Evolutionary conservation across 1,140 invertebrate genomes (phyloP).

Genomic region (Sitobion miscanthi): DNA sequence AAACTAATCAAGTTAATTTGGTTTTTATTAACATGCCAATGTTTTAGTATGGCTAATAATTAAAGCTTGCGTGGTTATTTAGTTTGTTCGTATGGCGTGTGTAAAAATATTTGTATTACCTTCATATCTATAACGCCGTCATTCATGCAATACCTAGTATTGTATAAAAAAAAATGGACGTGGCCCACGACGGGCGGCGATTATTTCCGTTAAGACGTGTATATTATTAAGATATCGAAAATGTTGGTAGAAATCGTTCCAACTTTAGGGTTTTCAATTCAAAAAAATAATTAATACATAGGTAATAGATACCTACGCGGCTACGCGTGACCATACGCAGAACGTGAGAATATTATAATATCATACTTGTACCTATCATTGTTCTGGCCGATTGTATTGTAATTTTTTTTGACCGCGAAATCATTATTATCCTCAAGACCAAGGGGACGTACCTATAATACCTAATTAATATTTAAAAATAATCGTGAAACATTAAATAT

Average conservation of each 20-base stretch:
- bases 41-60: not conserved
- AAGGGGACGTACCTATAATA: not conserved
- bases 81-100: not conserved
- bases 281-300: slow-evolving; percentile 15
- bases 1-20: not conserved
- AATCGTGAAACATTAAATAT: not conserved
- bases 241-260: not conserved
- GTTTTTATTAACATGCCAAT: not conserved
- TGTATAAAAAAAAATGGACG: not conserved
- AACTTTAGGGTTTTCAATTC: not conserved
- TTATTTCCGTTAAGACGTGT: not conserved
- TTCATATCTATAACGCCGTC: not conserved
- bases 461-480: not conserved
- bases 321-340: not conserved
- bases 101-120: not conserved
- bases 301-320: not conserved
- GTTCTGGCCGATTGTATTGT: not conserved
- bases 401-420: not conserved
- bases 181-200: not conserved
- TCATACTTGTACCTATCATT: not conserved
- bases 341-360: slow-evolving; percentile 5
- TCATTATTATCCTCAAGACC: not conserved
- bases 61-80: not conserved
- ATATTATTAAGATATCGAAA: not conserved
- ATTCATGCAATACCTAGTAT: not conserved